Evolutionary conservation across 2,797 vertebrate species (phyloP), one percentile per base, ranked within the genome.

Genomic region (Crenuchus spilurus): DNA sequence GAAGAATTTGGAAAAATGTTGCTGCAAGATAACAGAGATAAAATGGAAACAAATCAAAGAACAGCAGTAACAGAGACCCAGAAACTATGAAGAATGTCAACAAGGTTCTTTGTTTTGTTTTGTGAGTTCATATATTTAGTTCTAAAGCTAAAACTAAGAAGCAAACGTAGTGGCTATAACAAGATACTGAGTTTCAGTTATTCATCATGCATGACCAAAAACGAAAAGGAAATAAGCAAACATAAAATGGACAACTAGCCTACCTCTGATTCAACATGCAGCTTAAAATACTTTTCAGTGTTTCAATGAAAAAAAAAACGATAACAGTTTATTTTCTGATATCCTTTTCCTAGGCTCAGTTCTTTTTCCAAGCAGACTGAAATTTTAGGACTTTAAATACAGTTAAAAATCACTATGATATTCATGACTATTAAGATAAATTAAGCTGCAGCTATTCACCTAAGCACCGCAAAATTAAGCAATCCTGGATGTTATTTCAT

Each of bases 171-270:
- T 54, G 39, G 10, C 57, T 70, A 35, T 24, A 61, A 58, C 68
- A 67, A 52, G 61, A 28, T 33, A 41, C 60, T 71, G 44, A 78
- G 24, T 3, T 69, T 49, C 24, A 70, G 41, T 46, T 71, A 37
- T 35, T 82, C 90, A 92, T 78, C 91, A 94, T 92, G 93, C 92
- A 93, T 55, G 77, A 77, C n/a, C n/a, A 24, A 39, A 35, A 72
- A 72, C n/a, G 54, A 49, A 77, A 80, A 64, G 6, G 37, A 80
- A 65, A 52, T 30, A 77, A 52, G 55, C 9, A 71, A 77, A 80
- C 49, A 61, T 20, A 76, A 91, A 91, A 72, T 49, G 92, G 83
- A 90, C 88, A 71, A 8, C 72, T 35, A 20, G 62, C 48, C 26
- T 22, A n/a, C 20, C 24, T 46, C 62, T 16, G 2, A 18, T 35